These are phyloP conservation scores for Formica selysi DNA, from an alignment of 1,140 invertebrate species.

Conservation along the genomic window DNA sequence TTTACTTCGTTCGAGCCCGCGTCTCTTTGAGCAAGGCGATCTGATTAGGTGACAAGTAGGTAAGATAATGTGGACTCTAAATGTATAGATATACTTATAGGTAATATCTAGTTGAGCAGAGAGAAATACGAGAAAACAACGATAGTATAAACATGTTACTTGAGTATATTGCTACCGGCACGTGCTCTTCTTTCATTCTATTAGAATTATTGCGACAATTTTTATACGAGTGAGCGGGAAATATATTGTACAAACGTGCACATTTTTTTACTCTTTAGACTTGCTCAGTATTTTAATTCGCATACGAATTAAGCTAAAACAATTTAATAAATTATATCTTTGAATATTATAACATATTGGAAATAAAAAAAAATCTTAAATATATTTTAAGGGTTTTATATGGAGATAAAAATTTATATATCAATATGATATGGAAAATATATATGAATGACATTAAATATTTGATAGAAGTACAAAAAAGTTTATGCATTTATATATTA, in stretches of 20 bases:
- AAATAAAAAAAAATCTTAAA: conserved; percentile 26
- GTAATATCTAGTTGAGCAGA: conserved; percentile 82
- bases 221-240: conserved; percentile 64
- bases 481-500: conserved; percentile 29
- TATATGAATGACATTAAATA: not conserved
- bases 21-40: conserved; percentile 67
- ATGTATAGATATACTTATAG: conserved; percentile 71
- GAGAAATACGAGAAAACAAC: conserved; percentile 75
- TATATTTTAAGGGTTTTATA: conserved; percentile 5
- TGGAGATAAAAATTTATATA: not conserved
- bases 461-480: conserved; percentile 16
- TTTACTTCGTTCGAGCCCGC: conserved; percentile 40
- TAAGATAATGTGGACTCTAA: conserved; percentile 69
- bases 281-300: conserved; percentile 10
- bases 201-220: conserved; percentile 75
- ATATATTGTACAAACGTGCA: conserved; percentile 59
- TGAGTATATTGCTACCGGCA: conserved; percentile 72
- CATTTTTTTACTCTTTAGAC: conserved; percentile 19
- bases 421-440: conserved; percentile 26
- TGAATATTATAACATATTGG: conserved; percentile 1
- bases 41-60: conserved; percentile 72
- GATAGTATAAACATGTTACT: conserved; percentile 62
- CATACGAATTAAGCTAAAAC: conserved; percentile 29
- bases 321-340: conserved; percentile 45
- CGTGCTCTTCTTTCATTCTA: conserved; percentile 54